A percentile compares a stretch with the other conserved stretches of the same genome.
Conservation (phyloP, 2,113 vertebrate genomes). For the Phocoena sinus region DNA sequence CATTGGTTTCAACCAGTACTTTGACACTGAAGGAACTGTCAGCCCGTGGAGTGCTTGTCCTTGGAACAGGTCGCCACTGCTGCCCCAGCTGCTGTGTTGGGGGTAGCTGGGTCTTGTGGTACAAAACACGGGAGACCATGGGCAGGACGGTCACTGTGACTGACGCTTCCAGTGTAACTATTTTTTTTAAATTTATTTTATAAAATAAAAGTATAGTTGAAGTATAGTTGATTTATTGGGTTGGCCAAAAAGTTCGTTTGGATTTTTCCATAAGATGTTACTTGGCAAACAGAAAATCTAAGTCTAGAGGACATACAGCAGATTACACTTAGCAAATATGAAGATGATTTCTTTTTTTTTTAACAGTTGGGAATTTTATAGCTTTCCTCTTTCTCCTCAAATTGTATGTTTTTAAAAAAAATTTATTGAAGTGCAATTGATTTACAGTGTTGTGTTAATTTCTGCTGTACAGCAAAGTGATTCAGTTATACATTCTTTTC, state of each 20-base stretch:
- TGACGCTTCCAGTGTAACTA: background rate
- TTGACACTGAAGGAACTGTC: background rate
- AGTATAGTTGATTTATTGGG: background rate
- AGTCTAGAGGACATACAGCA: background rate
- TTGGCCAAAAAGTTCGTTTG: too few relatives aligned
- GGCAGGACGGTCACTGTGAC: background rate
- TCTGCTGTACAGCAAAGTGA: background rate
- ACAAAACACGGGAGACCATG: rapidly evolving
- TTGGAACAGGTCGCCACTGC: background rate
- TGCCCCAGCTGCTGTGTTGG: background rate
- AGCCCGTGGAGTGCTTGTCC: background rate
- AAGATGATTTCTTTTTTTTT: background rate
- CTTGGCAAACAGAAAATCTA: background rate
- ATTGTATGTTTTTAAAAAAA: background rate
- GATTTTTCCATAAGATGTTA: too few relatives aligned
- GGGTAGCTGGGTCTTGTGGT: background rate
- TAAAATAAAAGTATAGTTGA: background rate
- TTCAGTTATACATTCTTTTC: background rate
- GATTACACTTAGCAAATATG: background rate
- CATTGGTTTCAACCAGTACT: background rate
- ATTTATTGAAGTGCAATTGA: background rate
- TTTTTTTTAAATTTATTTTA: background rate
- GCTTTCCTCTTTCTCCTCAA: background rate
- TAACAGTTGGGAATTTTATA: background rate
- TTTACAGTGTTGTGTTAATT: background rate